Base-by-base conservation (phyloP, 2,113 vertebrate genomes). In the Esox niger region DNA sequence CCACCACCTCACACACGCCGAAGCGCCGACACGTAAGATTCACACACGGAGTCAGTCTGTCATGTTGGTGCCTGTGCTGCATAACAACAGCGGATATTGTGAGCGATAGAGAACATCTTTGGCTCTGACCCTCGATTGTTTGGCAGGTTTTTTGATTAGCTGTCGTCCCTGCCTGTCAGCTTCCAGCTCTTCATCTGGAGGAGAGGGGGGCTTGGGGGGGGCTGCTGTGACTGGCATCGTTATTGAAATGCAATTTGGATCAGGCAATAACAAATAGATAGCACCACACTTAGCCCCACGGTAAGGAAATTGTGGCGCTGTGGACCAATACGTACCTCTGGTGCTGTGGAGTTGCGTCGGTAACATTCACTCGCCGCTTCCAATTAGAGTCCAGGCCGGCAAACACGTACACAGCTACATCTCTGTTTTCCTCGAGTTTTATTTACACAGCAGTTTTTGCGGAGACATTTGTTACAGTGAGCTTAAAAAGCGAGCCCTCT, bases 121-220 rank as follows among this genome's bases (percentile, higher is more conserved):
- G 84, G 84, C 86, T 88, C 82, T 89, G 83, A 88, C 86, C 87
- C 83, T 82, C 70, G 80, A 87, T 88, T 87, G 86, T 90, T 86
- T 84, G 87, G 83, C 80, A 82, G 88, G 85, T 89, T 89, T 87
- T 88, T 86, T 89, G 88, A 88, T 87, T 86, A 84, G 81, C 84
- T 88, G 85, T 84, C 80, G 82, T 87, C 75, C 70, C 78, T 82
- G 81, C 86, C 87, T 88, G 87, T 87, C 86, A 90, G 77, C 79
- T 78, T 85, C 82, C 79, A 76, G 87, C 85, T 81, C 77, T 74
- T 73, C 30, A 56, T 77, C 80, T 79, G 79, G 76, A 84, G 84
- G 86, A 82, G 81, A 85, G 77, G 4, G 61, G 33, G 33, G 3
- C 5, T 4, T 4, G 33, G 5, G 38, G 38, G 35, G 13, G 15